Evolutionary conservation across 2,888 invertebrate species (phyloP).

Genomic region (Cinara cedri): DNA sequence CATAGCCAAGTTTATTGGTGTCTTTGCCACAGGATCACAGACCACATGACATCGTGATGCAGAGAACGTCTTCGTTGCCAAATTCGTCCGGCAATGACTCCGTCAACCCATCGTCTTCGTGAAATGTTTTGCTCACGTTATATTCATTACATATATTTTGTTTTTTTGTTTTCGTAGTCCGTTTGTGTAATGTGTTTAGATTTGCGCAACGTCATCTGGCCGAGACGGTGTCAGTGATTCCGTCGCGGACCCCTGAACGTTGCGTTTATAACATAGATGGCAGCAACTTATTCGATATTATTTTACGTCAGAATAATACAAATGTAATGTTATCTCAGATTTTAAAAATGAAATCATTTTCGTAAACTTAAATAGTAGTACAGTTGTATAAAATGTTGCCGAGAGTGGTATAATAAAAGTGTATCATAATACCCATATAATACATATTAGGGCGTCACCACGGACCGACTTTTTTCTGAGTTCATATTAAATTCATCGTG

Average conservation of each 20-base stretch:
- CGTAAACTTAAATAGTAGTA: background rate
- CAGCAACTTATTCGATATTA: background rate
- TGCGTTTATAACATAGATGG: background rate
- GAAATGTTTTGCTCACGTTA: constrained; percentile 45
- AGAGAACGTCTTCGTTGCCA: constrained; percentile 50
- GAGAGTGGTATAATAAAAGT: too few species aligned
- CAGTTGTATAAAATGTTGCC: too few species aligned
- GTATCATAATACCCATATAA: too few species aligned
- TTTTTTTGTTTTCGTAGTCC: background rate
- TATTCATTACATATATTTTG: background rate
- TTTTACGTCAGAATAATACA: background rate
- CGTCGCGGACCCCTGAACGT: background rate
- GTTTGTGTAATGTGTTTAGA: background rate
- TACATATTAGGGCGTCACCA: too few species aligned
- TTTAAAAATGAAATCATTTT: background rate
- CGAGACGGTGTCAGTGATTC: background rate
- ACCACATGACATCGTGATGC: constrained; percentile 40
- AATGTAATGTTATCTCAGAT: background rate
- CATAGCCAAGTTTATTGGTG: constrained; percentile 36
- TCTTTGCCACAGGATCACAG: constrained; percentile 35
- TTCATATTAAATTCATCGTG: too few species aligned
- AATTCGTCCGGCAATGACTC: constrained; percentile 47
- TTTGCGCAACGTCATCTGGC: constrained; percentile 20
- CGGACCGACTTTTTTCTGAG: too few species aligned
- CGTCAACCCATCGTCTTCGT: constrained; percentile 49